Evolutionary conservation across 2,113 vertebrate species (phyloP).

Genomic region (Bungarus multicinctus): DNA sequence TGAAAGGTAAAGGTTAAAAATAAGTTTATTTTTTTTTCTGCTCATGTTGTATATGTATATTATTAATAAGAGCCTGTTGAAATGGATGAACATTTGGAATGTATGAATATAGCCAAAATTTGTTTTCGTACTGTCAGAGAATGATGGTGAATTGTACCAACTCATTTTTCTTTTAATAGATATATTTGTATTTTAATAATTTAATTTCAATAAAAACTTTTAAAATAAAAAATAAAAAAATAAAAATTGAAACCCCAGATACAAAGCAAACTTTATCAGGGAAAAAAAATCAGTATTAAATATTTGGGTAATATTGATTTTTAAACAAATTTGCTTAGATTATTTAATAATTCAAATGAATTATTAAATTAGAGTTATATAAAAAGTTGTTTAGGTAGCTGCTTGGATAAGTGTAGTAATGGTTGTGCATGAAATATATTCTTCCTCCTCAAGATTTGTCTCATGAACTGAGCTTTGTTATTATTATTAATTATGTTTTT

Average conservation of each 20-base stretch:
- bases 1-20: too few relatives aligned
- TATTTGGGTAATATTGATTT: background rate
- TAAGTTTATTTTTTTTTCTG: too few relatives aligned
- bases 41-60: too few relatives aligned
- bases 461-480: background rate
- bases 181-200: too few relatives aligned
- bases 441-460: background rate
- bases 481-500: background rate
- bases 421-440: background rate
- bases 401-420: background rate
- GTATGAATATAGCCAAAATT: too few relatives aligned
- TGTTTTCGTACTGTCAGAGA: too few relatives aligned
- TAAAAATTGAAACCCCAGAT: background rate
- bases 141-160: too few relatives aligned
- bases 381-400: background rate
- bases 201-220: too few relatives aligned
- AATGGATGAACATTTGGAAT: too few relatives aligned
- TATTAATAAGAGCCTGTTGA: too few relatives aligned
- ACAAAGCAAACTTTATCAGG: background rate
- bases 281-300: background rate
- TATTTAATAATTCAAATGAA: background rate
- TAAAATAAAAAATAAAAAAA: too few relatives aligned
- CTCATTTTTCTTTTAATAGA: too few relatives aligned
- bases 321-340: background rate
- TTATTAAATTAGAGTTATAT: background rate